Conservation (phyloP, 2,888 invertebrate species). For the Podabrus alpinus region DNA sequence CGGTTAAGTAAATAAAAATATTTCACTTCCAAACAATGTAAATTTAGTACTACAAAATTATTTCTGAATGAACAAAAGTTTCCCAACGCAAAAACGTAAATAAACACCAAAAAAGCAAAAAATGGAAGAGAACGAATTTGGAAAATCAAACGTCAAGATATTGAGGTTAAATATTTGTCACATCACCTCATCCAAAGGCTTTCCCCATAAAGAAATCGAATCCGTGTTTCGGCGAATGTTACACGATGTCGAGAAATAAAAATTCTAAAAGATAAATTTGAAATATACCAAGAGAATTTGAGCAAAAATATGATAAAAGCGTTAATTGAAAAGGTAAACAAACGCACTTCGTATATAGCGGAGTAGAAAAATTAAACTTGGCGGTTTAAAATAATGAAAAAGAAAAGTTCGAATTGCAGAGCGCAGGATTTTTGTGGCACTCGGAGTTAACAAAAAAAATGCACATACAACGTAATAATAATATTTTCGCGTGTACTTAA, state of each 20-base stretch:
- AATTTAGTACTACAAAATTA: not conserved
- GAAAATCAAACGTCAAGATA: not conserved
- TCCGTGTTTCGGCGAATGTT: not conserved
- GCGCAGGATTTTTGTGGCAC: not conserved
- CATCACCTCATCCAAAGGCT: not conserved
- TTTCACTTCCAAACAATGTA: not conserved
- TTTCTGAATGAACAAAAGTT: not conserved
- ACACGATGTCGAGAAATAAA: not conserved
- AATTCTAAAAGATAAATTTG: not conserved
- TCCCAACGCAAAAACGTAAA: not conserved
- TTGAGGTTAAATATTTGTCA: slow-evolving; percentile 1
- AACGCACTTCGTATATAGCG: not conserved
- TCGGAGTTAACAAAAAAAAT: not conserved
- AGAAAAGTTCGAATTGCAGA: not conserved
- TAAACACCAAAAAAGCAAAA: not conserved
- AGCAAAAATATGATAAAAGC: not conserved
- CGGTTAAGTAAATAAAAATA: not conserved
- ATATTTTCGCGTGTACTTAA: not conserved
- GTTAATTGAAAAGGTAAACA: not conserved
- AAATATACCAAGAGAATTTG: not conserved
- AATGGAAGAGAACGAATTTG: not conserved
- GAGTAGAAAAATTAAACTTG: not conserved
- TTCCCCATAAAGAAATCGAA: not conserved
- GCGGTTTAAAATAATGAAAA: not conserved
- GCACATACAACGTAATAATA: not conserved